Base-by-base conservation (phyloP, 2,113 vertebrate genomes). In the Protomyctophum bolini region DNA sequence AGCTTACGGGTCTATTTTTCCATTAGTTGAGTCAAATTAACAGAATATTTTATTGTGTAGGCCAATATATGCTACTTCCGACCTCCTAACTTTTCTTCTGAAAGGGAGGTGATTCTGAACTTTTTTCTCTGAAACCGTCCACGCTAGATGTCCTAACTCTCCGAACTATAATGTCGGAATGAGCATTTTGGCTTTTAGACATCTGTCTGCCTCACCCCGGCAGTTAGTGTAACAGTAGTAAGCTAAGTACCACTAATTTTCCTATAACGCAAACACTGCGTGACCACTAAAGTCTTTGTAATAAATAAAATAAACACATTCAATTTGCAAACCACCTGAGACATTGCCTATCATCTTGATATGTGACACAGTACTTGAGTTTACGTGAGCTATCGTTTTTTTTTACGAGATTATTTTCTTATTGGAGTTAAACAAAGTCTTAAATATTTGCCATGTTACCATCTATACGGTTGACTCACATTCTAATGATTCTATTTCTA, bases 161-260 rank as follows among this genome's bases (percentile, higher is more conserved):
- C 21, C 21, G 21, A 21, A 21, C 21, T 21, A 21, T 21, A 21
- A 21, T 21, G 21, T 21, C 21, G 21, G 21, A 21, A 21, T 21
- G 21, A 21, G 21, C 21, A 21, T 21, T 21, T 21, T 21, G 33
- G 55, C 10, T 66, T 61, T 72, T 52, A 51, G 56, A 57, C 72
- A 68, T 66, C 63, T 71, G 70, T 75, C 61, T 63, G 55, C 66
- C 49, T 76, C 75, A 65, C 59, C 56, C 33, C 41, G 63, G 12
- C 29, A 33, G 29, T 41, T 76, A 41, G 55, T 78, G 72, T 51
- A 41, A 58, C 55, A 69, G 70, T 54, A 68, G 81, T 55, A 21
- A 58, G 59, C 49, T 65, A 12, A 49, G 80, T 77, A 68, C 50
- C 54, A 60, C 57, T 71, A 73, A 66, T 68, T 47, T 68, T 75